phyloP scores from a whole-genome alignment of 2,113 vertebrate genomes.

The Micronycteris hirsuta region DNA sequence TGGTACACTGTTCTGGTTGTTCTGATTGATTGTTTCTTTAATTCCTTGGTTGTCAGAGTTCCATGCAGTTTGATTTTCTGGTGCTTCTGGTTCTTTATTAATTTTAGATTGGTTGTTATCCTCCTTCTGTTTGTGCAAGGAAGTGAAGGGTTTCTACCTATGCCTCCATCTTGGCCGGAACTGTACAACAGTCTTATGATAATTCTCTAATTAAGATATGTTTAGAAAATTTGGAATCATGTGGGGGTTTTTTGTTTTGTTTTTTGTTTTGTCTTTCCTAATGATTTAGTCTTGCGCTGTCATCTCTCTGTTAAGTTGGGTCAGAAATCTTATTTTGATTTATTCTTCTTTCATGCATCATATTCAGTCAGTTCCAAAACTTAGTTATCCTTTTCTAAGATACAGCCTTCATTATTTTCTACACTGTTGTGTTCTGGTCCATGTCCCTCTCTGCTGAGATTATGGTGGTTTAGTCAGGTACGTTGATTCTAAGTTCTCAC shows the following conservation, averaged over 20 bases:
- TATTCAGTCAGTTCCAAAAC: neutral
- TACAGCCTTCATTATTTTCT: neutral
- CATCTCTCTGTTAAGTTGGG: neutral
- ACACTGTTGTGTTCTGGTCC: neutral
- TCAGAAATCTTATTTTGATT: constrained; percentile 29
- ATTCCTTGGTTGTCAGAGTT: too few species aligned
- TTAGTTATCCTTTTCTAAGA: neutral
- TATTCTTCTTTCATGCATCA: neutral
- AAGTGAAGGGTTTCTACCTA: too few species aligned
- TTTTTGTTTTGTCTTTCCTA: neutral
- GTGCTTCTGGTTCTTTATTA: too few species aligned
- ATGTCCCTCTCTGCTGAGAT: neutral
- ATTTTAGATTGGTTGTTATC: too few species aligned
- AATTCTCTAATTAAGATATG: neutral
- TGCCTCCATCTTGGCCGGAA: too few species aligned
- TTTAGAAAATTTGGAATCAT: constrained; percentile 1
- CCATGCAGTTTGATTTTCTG: too few species aligned
- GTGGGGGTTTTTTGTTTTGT: neutral
- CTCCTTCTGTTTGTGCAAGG: too few species aligned
- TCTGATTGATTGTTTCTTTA: too few species aligned
- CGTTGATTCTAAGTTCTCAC: neutral
- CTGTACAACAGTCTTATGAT: neutral
- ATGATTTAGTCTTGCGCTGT: neutral
- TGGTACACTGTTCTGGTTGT: too few species aligned
- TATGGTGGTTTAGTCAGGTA: neutral